phyloP scores from a whole-genome alignment of 2,888 invertebrate genomes.

The Leucoma salicis region DNA sequence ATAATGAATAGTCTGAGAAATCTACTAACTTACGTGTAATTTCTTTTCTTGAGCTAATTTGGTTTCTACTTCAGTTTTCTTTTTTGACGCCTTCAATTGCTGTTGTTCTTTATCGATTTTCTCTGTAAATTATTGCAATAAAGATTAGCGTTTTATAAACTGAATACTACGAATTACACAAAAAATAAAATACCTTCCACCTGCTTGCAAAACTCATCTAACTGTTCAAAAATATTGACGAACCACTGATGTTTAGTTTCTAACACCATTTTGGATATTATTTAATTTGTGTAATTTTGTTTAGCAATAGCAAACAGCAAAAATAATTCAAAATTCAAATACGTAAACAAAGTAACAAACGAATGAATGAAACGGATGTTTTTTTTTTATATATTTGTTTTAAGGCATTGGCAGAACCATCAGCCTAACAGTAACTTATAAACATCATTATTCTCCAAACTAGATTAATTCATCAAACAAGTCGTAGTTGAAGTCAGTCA shows the following conservation, averaged over 20 bases:
- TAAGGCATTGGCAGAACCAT: too few species aligned
- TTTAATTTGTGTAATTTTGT: background rate
- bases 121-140: conserved; percentile 43
- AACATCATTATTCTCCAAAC: too few species aligned
- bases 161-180: too few species aligned
- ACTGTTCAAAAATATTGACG: conserved; percentile 34
- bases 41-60: conserved; percentile 60
- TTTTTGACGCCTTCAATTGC: conserved; percentile 53
- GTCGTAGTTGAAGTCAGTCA: too few species aligned
- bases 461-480: too few species aligned
- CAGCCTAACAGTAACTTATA: too few species aligned
- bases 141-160: too few species aligned
- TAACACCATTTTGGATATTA: conserved; percentile 32
- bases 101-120: conserved; percentile 56
- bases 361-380: too few species aligned
- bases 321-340: conserved; percentile 21
- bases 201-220: conserved; percentile 47
- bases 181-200: conserved; percentile 45
- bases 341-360: conserved; percentile 9
- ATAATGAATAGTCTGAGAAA: too few species aligned
- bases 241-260: conserved; percentile 40
- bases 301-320: conserved; percentile 7
- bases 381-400: too few species aligned
- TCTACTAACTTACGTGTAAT: conserved; percentile 57
- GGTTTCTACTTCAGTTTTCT: conserved; percentile 55